phyloP scores from a whole-genome alignment of 2,888 invertebrate genomes.

The Galerucella calmariensis region DNA sequence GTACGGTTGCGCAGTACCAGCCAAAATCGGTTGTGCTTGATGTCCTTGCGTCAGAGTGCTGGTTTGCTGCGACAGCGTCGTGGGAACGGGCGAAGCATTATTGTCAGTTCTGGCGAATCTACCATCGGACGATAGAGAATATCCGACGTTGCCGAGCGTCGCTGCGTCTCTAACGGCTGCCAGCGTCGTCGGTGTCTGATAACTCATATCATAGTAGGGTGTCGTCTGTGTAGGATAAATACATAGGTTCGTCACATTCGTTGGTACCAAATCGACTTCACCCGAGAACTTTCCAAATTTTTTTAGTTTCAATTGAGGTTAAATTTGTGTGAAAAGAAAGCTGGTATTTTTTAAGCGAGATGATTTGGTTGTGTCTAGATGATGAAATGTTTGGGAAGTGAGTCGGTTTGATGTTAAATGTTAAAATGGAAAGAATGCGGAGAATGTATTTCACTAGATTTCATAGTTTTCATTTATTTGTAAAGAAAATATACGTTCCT shows the following conservation, averaged over 20 bases:
- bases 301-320: conserved; percentile 23
- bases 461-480: neutral
- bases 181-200: conserved; percentile 78
- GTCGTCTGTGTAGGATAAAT: conserved; percentile 60
- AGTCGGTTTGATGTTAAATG: conserved; percentile 54
- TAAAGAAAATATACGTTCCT: no score
- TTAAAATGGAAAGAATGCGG: conserved; percentile 48
- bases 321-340: conserved; percentile 14
- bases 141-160: conserved; percentile 74
- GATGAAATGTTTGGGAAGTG: conserved; percentile 45
- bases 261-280: conserved; percentile 50
- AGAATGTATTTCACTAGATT: neutral
- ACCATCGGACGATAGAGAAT: conserved; percentile 72
- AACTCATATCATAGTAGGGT: conserved; percentile 80
- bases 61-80: conserved; percentile 78
- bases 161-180: conserved; percentile 76
- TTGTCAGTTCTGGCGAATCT: conserved; percentile 78
- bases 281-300: conserved; percentile 34
- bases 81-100: conserved; percentile 83
- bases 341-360: conserved; percentile 15
- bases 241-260: conserved; percentile 31
- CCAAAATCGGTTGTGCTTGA: conserved; percentile 70
- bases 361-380: conserved; percentile 7
- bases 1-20: conserved; percentile 76
- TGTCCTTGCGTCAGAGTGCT: conserved; percentile 70